Conservation (phyloP, 1,140 invertebrate species). For the Drosophila lacertosa region DNA sequence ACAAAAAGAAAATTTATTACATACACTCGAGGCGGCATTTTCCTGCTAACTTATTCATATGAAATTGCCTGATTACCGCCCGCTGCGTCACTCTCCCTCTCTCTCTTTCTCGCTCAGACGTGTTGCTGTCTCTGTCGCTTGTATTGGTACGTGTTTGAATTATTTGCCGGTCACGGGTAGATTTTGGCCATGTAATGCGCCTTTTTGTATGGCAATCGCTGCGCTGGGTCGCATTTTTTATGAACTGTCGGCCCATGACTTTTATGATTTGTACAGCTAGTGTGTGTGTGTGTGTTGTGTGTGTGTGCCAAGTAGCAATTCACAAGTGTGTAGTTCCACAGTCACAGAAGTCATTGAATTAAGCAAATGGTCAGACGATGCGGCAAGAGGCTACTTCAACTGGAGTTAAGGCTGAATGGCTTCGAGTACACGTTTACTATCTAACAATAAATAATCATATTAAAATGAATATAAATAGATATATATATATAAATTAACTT, state of each 20-base stretch:
- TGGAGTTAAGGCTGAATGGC: not conserved
- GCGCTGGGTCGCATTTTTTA: conserved; percentile 74
- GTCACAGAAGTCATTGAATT: conserved; percentile 72
- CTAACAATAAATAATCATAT: no score
- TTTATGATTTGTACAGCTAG: conserved; percentile 68
- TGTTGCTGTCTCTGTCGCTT: not conserved
- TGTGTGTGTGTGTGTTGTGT: conserved; percentile 2
- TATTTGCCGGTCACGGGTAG: conserved; percentile 71
- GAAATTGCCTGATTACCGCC: conserved; percentile 78
- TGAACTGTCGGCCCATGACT: conserved; percentile 73
- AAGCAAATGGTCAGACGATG: conserved; percentile 65
- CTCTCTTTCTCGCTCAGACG: not conserved
- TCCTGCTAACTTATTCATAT: conserved; percentile 78
- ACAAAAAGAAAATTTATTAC: conserved; percentile 74
- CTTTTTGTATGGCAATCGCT: conserved; percentile 78
- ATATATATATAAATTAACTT: no score
- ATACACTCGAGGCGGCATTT: conserved; percentile 68
- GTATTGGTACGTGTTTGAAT: conserved; percentile 78
- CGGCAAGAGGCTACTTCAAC: conserved; percentile 31
- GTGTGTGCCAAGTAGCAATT: conserved; percentile 21
- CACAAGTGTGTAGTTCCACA: conserved; percentile 64
- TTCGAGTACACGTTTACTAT: no score
- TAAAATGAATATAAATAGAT: no score
- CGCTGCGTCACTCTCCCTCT: conserved; percentile 2
- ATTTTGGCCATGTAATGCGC: conserved; percentile 57